These are phyloP conservation scores for Amblyjoppa proteus DNA, from an alignment of 2,888 invertebrate genomes.

Conservation along the genomic window DNA sequence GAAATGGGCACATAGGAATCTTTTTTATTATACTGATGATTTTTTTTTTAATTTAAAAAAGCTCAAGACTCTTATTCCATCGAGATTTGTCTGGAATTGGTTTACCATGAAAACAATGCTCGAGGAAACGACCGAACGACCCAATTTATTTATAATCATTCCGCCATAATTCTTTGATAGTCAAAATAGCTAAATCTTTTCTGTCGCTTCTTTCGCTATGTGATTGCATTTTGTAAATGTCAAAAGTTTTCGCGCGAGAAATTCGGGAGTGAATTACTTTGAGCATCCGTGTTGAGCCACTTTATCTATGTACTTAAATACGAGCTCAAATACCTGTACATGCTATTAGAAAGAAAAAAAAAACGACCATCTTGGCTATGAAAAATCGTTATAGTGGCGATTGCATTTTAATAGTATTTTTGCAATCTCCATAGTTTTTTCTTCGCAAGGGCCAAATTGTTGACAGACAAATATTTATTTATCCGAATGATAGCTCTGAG, in stretches of 20 bases:
- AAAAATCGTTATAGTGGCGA: background rate
- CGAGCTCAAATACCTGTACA: background rate
- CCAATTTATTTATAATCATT: slow-evolving; percentile 52
- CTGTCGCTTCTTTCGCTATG: background rate
- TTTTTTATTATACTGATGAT: background rate
- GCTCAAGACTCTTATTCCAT: background rate
- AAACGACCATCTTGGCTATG: background rate
- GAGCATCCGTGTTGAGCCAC: background rate
- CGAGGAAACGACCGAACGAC: background rate
- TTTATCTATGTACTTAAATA: background rate
- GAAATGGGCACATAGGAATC: background rate
- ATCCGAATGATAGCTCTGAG: background rate
- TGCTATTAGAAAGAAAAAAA: background rate
- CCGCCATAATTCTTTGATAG: slow-evolving; percentile 41
- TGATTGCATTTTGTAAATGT: slow-evolving; percentile 35
- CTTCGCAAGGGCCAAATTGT: background rate
- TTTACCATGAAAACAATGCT: background rate
- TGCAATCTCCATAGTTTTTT: background rate
- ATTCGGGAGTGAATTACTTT: slow-evolving; percentile 1
- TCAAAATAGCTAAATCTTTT: background rate
- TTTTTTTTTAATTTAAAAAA: background rate
- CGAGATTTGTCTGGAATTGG: background rate
- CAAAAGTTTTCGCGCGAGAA: background rate
- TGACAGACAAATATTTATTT: slow-evolving; percentile 8
- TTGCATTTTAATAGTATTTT: slow-evolving; percentile 12